phyloP scores from a whole-genome alignment of 2,888 invertebrate genomes.

The Caenorhabditis auriculariae region DNA sequence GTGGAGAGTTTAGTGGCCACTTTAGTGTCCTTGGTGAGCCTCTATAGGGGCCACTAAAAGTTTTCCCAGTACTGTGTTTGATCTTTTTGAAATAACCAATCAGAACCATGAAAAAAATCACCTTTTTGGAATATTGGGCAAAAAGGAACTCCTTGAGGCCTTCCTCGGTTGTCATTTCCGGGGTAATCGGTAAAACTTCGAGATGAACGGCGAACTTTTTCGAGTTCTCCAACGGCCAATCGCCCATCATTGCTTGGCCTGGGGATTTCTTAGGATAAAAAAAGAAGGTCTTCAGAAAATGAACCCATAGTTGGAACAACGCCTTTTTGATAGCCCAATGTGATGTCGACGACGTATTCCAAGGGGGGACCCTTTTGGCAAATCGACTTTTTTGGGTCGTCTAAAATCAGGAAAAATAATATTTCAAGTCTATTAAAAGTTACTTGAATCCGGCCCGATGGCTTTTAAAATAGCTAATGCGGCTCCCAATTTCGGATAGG shows the following conservation, averaged over 20 bases:
- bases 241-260: too few relatives aligned
- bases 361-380: slow-evolving; percentile 33
- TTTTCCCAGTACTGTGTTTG: too few relatives aligned
- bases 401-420: background rate
- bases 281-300: slow-evolving; percentile 2
- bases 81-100: too few relatives aligned
- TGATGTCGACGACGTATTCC: slow-evolving; percentile 49
- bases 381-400: slow-evolving; percentile 12
- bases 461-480: slow-evolving; percentile 80
- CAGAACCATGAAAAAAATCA: slow-evolving; percentile 66
- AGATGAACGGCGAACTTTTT: slow-evolving; percentile 41
- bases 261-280: too few relatives aligned
- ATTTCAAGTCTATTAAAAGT: background rate
- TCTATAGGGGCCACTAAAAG: too few relatives aligned
- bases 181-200: slow-evolving; percentile 38
- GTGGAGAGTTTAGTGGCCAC: too few relatives aligned
- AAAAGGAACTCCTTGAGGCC: slow-evolving; percentile 83
- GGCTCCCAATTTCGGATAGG: slow-evolving; percentile 85
- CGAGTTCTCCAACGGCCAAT: slow-evolving; percentile 35
- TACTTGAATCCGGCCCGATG: slow-evolving; percentile 23
- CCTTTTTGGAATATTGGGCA: slow-evolving; percentile 81
- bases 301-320: slow-evolving; percentile 16
- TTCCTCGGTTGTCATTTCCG: slow-evolving; percentile 69
- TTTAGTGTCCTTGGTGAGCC: too few relatives aligned
- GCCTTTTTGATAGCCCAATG: slow-evolving; percentile 48